Percentiles rank a stretch among this genome's conserved stretches.
Evolutionary conservation across 2,888 invertebrate species (phyloP).

Genomic region (Tipula lateralis): DNA sequence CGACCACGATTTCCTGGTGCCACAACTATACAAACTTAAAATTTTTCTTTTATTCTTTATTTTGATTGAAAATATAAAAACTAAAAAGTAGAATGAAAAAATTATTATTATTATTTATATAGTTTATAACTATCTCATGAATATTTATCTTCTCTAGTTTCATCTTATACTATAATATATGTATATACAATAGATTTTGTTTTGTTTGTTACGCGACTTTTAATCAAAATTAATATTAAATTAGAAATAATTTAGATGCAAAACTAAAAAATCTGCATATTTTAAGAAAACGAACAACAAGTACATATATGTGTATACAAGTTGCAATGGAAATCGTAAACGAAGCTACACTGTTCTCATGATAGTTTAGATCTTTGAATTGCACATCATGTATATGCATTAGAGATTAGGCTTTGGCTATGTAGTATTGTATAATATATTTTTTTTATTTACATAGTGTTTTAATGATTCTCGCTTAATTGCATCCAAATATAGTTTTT

Average conservation of each 20-base stretch:
- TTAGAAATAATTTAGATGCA: background rate
- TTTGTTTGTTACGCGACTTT: constrained; percentile 1
- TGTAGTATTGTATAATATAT: too few relatives aligned
- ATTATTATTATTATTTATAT: background rate
- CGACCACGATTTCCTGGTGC: constrained; percentile 37
- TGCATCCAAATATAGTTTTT: background rate
- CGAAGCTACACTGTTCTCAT: background rate
- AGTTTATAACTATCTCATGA: background rate
- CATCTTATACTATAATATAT: background rate
- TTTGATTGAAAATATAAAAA: background rate
- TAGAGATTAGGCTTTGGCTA: too few relatives aligned
- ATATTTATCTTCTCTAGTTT: background rate
- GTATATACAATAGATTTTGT: too few relatives aligned
- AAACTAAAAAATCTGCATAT: background rate
- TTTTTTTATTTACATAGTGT: background rate
- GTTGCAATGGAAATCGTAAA: background rate
- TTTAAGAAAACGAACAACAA: background rate
- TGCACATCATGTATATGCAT: background rate
- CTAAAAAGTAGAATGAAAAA: background rate
- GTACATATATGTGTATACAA: background rate
- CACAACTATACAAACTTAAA: constrained; percentile 29
- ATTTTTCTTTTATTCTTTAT: constrained; percentile 2
- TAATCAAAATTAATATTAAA: constrained; percentile 1
- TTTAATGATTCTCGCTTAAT: background rate
- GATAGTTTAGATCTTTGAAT: background rate